Evolutionary conservation across 2,113 vertebrate species (phyloP), one percentile per base, ranked within the genome.

Genomic region (Dendrocopos noguchii): DNA sequence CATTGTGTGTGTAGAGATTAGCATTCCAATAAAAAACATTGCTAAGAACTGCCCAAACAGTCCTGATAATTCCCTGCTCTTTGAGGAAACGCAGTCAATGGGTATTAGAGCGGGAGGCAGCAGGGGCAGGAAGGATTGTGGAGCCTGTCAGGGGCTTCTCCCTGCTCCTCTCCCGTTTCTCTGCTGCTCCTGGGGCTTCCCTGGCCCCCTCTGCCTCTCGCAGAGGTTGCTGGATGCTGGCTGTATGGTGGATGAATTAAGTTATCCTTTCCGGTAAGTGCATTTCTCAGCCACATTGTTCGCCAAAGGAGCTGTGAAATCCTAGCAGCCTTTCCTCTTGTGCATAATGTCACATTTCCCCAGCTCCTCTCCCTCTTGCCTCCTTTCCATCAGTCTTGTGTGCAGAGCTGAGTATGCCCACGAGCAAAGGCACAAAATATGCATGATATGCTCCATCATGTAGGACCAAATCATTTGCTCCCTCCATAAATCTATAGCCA

Each of bases 361-460:
- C 28, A 55, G 91, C 93, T 93, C 92, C 60, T 85, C 90, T 91
- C 91, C 93, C 90, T 92, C 85, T 65, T 73, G 90, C 93, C 86
- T 93, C 75, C 71, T 55, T 87, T 65, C 89, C 88, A 89, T 92
- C 95, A 91, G 91, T 78, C 94, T 93, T 64, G 77, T 78, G 91
- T 10, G 78, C 93, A 28, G 92, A 95, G 94, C 93, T 65, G 86
- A 87, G 84, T 93, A 92, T 90, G 90, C 94, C 93, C 94, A 90
- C 60, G 74, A 95, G 96, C 93, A 12, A 90, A 94, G 77, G 92
- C 95, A 85, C 81, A 34, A 77, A 95, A 93, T 93, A 80, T 93
- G 93, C 95, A 96, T 96, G 95, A 95, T 90, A 89, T 60, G 95
- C 95, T 97, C 95, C 87, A 94, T 94, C 95, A 93, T 95, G 95